Base-by-base conservation (phyloP, 1,140 invertebrate genomes). In the Leptinotarsa texana region DNA sequence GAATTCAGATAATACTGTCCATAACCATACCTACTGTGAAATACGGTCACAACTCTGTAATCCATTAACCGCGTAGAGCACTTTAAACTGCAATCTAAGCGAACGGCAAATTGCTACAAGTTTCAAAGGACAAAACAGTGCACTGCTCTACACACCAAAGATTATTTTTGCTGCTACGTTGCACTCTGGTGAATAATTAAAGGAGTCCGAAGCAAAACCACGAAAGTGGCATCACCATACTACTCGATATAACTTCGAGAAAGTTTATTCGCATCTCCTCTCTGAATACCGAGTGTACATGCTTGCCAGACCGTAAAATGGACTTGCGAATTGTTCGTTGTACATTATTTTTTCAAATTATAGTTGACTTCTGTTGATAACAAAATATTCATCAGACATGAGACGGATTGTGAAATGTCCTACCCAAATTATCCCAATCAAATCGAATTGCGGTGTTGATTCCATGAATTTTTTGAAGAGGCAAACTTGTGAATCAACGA, bases 41-140 rank as follows among this genome's bases (percentile, higher is more conserved):
- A 17, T 42, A 42, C 51, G 51, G 4, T 57, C n/a, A n/a, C 51
- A 57, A 17, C 51, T 57, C 51, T n/a, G 70, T 65, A 76, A 76
- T 76, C 71, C 75, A 76, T 76, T 76, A 76, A 57, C 48, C 47
- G 63, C 66, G 1, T 17, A 18, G 24, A 42, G n/a, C 71, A 65
- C 69, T 72, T 73, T 73, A 76, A 76, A 76, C 69, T 76, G 75
- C 75, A 73, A 73, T 73, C 65, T 73, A 76, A 73, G 75, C 75
- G 63, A 42, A 76, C 13, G 57, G 75, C 75, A 69, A 73, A 76
- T 76, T 76, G 69, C 62, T 72, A 76, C 75, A 76, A 76, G 75
- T 76, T 76, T 18, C 42, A 67, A 74, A 65, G 65, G 73, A 74
- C 73, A 68, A 74, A 74, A 68, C 33, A 68, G 24, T 66, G 51